These are phyloP conservation scores for Sarcoramphus papa DNA, from an alignment of 2,797 vertebrate genomes.

Conservation along the genomic window DNA sequence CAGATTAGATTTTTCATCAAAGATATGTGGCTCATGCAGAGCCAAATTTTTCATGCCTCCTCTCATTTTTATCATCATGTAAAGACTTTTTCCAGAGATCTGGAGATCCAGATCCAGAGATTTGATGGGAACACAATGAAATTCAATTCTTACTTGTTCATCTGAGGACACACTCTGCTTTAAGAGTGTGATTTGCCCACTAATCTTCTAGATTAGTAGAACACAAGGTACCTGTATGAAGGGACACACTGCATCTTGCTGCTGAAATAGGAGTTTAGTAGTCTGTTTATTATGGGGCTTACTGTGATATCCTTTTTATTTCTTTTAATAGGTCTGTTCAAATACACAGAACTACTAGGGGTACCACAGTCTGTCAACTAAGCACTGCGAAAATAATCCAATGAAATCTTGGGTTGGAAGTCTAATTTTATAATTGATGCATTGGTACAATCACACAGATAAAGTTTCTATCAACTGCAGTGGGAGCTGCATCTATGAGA, in stretches of 20 bases:
- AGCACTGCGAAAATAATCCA: neutral
- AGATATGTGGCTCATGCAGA: neutral
- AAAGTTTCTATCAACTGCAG: neutral
- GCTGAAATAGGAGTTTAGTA: neutral
- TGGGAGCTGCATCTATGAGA: neutral
- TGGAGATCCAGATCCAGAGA: neutral
- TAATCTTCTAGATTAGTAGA: neutral
- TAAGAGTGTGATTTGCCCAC: neutral
- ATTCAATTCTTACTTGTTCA: neutral
- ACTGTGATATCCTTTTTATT: neutral
- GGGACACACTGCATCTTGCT: neutral
- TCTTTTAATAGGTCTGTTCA: neutral
- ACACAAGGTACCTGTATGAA: neutral
- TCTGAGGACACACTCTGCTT: neutral
- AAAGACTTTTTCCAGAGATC: neutral
- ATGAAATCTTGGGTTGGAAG: neutral
- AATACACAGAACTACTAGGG: neutral
- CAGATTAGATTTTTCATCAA: neutral
- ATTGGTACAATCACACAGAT: neutral
- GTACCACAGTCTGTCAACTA: neutral
- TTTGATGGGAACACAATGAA: neutral
- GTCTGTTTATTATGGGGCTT: neutral
- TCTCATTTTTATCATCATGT: neutral
- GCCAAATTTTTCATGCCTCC: neutral
- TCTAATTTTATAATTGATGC: neutral